Percentiles rank a stretch among this genome's conserved stretches.
phyloP scores from a whole-genome alignment of 1,140 invertebrate species.

The Arion vulgaris region DNA sequence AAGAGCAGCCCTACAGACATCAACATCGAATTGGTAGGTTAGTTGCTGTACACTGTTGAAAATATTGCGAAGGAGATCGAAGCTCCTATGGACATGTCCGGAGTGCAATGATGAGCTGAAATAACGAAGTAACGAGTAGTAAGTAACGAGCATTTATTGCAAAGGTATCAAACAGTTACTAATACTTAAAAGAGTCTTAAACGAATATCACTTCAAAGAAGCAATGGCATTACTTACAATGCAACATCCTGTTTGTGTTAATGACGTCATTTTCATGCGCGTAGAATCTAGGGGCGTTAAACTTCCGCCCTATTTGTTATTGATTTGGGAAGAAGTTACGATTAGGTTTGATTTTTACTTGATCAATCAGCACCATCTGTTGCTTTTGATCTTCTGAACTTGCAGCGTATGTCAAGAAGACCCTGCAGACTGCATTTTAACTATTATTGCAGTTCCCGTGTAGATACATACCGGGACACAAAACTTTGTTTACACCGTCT shows the following conservation, averaged over 20 bases:
- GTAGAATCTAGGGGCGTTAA: constrained; percentile 48
- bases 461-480: constrained; percentile 21
- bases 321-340: background rate
- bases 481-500: constrained; percentile 50
- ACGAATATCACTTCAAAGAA: no score
- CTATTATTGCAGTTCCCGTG: constrained; percentile 36
- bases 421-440: constrained; percentile 5
- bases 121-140: no score
- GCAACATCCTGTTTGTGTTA: constrained; percentile 28
- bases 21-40: no score
- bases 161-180: no score
- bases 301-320: constrained; percentile 49
- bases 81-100: no score
- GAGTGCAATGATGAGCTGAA: no score
- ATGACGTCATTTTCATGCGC: constrained; percentile 53
- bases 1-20: no score
- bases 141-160: no score
- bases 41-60: no score
- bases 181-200: no score
- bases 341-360: background rate
- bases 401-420: background rate
- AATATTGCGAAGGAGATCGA: no score
- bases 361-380: constrained; percentile 42
- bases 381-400: background rate
- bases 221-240: no score